Base-by-base conservation (phyloP, 2,888 invertebrate species). In the Luperina testacea region DNA sequence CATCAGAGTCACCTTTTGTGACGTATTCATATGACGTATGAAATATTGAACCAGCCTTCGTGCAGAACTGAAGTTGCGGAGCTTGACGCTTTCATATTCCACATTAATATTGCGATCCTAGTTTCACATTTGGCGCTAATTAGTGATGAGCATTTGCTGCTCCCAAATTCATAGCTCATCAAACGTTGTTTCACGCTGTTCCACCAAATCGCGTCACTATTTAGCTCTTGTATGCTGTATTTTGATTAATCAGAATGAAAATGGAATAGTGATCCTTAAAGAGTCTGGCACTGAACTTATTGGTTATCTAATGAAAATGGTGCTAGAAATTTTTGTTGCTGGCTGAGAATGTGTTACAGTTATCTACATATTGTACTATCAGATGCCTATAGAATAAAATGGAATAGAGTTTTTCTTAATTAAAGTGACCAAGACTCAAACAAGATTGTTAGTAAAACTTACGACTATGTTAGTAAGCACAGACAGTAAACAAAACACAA, bases 161-260 rank as follows among this genome's bases (percentile, higher is more conserved):
- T 90, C 64, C 73, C 82, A 78, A 91, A 90, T 91, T 91, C 87
- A 86, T 86, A 85, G 86, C 89, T 89, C 87, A 86, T 88, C 90
- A 88, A 86, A 88, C 82, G 78, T 84, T 87, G 81, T 81, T 89
- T 80, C 74, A 59, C 76, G 75, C 74, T 74, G 61, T 67, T 73
- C 68, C 45, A 69, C 77, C 77, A 70, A 80, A 81, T 76, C 71
- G 71, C 77, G 63, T 79, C 74, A 71, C 59, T 78, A 81, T 83
- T 85, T 63, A 75, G 72, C 78, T 59, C 57, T 61, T 77, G 79
- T 80, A 61, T 57, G 71, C 65, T 13, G 77, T 78, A 80, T 85
- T 85, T 72, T 69, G 76, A 85, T 77, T 77, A 83, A 74, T 70
- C 77, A 67, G 72, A 63, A 70, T 38, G 63, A 45, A 72, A 78